These are phyloP conservation scores for Xerus inauris DNA, from an alignment of 2,113 vertebrate species.

Conservation along the genomic window DNA sequence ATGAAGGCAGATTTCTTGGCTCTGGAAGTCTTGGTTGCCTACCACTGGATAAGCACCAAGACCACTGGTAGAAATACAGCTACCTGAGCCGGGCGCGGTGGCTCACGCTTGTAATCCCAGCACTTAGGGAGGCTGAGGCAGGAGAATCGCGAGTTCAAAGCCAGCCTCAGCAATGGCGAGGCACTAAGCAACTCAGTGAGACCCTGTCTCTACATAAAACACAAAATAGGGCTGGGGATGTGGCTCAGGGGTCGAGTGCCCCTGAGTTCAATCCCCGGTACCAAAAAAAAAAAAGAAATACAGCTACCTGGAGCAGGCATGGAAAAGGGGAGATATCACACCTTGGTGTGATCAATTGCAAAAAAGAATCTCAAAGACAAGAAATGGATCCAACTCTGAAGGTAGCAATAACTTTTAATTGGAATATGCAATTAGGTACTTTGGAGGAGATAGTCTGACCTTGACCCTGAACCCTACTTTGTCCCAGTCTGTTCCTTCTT, in stretches of 20 bases:
- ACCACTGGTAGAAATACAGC: background rate
- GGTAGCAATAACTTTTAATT: background rate
- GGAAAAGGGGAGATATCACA: background rate
- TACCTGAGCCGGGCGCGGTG: too few species aligned
- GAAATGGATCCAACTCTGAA: background rate
- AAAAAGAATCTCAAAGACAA: background rate
- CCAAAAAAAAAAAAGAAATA: too few species aligned
- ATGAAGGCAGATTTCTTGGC: background rate
- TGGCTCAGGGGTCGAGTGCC: too few species aligned
- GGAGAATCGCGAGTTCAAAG: too few species aligned
- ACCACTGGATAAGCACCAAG: background rate
- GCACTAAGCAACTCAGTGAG: too few species aligned
- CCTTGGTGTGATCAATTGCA: background rate
- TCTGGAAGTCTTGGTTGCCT: too few species aligned
- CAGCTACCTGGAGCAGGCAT: background rate
- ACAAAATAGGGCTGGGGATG: too few species aligned
- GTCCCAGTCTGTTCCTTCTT: background rate
- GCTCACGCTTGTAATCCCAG: too few species aligned
- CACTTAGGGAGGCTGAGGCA: too few species aligned
- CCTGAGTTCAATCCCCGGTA: too few species aligned
- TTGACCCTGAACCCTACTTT: background rate
- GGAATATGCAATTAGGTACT: background rate
- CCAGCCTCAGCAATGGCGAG: too few species aligned
- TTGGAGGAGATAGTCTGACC: background rate
- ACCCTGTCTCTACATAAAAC: too few species aligned